Conservation (phyloP, 2,113 vertebrate species). For the Colossoma macropomum region DNA sequence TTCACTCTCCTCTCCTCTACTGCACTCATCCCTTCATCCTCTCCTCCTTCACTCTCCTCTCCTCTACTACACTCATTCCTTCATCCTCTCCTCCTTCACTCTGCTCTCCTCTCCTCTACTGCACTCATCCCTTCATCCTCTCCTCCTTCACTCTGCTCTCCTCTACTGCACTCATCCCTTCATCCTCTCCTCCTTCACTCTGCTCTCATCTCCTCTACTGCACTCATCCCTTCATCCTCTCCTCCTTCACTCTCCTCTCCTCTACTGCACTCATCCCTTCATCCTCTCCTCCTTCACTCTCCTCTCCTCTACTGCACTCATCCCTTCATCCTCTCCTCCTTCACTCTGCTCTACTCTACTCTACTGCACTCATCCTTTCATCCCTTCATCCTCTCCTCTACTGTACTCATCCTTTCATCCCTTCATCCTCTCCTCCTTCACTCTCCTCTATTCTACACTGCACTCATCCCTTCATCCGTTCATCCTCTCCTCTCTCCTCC, state of each 20-base stretch:
- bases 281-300: neutral
- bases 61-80: neutral
- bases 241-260: neutral
- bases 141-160: neutral
- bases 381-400: neutral
- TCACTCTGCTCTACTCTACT: too few species aligned
- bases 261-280: neutral
- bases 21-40: neutral
- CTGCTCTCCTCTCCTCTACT: neutral
- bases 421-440: neutral
- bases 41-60: neutral
- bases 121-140: neutral
- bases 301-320: neutral
- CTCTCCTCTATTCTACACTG: neutral
- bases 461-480: conserved; percentile 6
- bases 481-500: neutral
- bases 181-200: neutral
- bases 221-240: too few species aligned
- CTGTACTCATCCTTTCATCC: neutral
- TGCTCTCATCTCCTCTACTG: too few species aligned
- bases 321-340: neutral
- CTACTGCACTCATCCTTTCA: neutral
- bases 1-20: neutral
- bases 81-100: neutral
- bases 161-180: neutral